Evolutionary conservation across 2,797 vertebrate genomes (phyloP).

Genomic region (Lepus townsendii): DNA sequence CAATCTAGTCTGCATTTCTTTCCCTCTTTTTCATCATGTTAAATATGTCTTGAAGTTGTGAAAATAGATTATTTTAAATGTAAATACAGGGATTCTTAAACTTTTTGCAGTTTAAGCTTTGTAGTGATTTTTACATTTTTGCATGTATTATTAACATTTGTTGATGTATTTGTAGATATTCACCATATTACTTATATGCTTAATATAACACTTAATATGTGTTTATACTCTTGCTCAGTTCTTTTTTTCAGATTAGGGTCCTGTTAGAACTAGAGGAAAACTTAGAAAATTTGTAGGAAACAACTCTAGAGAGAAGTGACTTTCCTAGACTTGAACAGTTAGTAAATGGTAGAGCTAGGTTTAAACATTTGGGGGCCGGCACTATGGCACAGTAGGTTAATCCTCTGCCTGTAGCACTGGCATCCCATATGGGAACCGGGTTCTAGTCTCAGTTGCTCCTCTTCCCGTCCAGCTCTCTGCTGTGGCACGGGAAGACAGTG

Average conservation of each 20-base stretch:
- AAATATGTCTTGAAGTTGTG: constrained; percentile 27
- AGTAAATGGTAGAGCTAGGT: not conserved
- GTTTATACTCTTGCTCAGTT: not conserved
- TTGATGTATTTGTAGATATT: not conserved
- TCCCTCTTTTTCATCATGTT: constrained; percentile 2
- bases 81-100: not conserved
- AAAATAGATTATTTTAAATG: constrained; percentile 62
- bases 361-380: not conserved
- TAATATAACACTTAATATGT: not conserved
- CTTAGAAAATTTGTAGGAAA: not conserved
- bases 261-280: not conserved
- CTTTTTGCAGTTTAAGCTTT: constrained; percentile 12
- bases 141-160: not conserved
- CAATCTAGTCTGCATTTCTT: constrained; percentile 16
- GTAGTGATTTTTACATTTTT: constrained; percentile 17
- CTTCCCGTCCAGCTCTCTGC: too few relatives aligned
- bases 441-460: too few relatives aligned
- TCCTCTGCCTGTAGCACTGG: too few relatives aligned
- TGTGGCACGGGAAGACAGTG: too few relatives aligned
- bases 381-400: too few relatives aligned
- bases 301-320: not conserved
- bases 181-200: not conserved
- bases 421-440: too few relatives aligned
- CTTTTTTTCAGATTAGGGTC: not conserved
- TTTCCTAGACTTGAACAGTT: not conserved